Conservation (phyloP, 2,797 vertebrate genomes). For the Typhlichthys eigenmanni region DNA sequence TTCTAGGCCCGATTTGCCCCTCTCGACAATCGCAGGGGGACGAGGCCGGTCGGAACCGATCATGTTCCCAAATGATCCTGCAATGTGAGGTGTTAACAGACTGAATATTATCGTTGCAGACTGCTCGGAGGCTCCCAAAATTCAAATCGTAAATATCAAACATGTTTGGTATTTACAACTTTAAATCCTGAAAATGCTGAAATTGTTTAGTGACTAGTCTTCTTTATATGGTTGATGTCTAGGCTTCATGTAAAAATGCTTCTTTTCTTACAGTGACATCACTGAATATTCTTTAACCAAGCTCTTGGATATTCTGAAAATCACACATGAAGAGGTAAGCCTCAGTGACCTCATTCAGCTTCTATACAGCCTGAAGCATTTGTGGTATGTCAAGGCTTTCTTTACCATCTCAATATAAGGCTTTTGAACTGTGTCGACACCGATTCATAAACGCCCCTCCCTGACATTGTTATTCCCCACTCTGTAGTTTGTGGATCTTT, state of each 20-base stretch:
- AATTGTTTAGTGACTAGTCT: not conserved
- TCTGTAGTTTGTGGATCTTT: conserved; percentile 84
- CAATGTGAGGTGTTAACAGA: too few species aligned
- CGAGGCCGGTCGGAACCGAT: too few species aligned
- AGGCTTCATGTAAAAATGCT: not conserved
- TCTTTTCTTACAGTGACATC: conserved; percentile 65
- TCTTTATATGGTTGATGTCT: not conserved
- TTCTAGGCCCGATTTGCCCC: too few species aligned
- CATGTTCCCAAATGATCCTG: too few species aligned
- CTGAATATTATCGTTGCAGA: too few species aligned
- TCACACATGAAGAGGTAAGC: conserved; percentile 76
- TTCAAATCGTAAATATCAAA: too few species aligned
- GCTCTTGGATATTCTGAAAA: conserved; percentile 69
- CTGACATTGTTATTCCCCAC: not conserved
- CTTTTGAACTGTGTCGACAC: not conserved
- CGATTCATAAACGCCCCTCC: too few species aligned
- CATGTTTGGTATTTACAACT: too few species aligned
- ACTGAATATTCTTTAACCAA: conserved; percentile 77
- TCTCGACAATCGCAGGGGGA: too few species aligned
- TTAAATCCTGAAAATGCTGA: too few species aligned
- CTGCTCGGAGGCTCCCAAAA: too few species aligned
- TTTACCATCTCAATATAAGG: not conserved
- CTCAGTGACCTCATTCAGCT: not conserved
- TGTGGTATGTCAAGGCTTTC: not conserved
- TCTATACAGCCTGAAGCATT: conserved; percentile 1